Evolutionary conservation across 2,888 invertebrate genomes (phyloP), one percentile per base, ranked within the genome.

Genomic region (Thyatira batis): DNA sequence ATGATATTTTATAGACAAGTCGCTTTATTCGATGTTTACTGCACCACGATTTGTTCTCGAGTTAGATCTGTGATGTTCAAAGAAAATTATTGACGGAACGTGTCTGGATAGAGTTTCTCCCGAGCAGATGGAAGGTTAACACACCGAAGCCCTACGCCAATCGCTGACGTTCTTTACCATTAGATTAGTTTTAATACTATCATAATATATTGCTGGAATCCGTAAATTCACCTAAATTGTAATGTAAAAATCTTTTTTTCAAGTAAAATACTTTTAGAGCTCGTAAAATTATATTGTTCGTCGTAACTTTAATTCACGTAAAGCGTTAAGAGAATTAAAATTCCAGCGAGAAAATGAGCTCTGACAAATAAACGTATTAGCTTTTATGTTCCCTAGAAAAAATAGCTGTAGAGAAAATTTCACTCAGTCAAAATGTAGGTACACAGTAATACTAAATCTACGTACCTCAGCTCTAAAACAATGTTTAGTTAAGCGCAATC

Each of bases 1-100:
- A 90, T 91, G 84, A 90, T 92, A 92, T 90, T 91, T 89, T 89
- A 91, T 89, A 85, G 89, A 88, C 84, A 84, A 81, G 81, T 82
- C 83, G 82, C 84, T 87, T 85, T 87, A 87, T 85, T 83, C 84
- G 80, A 89, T 89, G 89, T 90, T 92, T 90, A 89, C 86, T 86
- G 84, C 89, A 84, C 71, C 80, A 77, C 86, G 86, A 90, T 90
- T 89, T 87, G 87, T 86, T 84, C 86, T 80, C 79, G 77, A 78
- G 73, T 78, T 79, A 85, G 87, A 88, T 88, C 86, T 85, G 82
- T 87, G 87, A 87, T 87, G 86, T 85, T 87, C 84, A 76, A 82
- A 83, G 87, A 85, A 88, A 90, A 85, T 89, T 92, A 91, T 91
- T 89, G 89, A 88, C 85, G 74, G 83, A 88, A 90, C 91, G 91